phyloP scores from a whole-genome alignment of 2,113 vertebrate species.

The Dasyornis broadbenti region DNA sequence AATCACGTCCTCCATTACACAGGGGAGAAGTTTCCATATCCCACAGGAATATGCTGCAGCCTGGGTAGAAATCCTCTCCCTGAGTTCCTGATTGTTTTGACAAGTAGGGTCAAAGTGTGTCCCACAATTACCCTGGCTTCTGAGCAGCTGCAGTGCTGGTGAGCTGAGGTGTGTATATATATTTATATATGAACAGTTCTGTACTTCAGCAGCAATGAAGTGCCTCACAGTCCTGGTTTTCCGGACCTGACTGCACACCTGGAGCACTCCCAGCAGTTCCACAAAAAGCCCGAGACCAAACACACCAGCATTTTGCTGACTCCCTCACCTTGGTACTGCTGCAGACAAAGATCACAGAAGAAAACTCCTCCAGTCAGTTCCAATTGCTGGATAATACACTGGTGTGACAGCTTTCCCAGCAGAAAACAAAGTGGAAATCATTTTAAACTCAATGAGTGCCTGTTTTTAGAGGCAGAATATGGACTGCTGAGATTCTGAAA shows the following conservation, averaged over 20 bases:
- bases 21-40: not conserved
- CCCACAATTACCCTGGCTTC: not conserved
- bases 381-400: not conserved
- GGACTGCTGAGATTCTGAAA: not conserved
- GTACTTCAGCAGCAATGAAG: not conserved
- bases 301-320: not conserved
- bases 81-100: constrained; percentile 32
- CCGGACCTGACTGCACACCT: not conserved
- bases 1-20: constrained; percentile 24
- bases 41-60: constrained; percentile 4
- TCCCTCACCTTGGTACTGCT: not conserved
- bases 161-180: not conserved
- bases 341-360: not conserved
- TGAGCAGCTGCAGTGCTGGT: not conserved
- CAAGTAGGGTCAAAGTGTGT: not conserved
- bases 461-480: not conserved
- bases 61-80: not conserved
- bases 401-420: not conserved
- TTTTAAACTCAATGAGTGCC: not conserved
- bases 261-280: not conserved
- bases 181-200: not conserved
- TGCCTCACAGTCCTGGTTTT: not conserved
- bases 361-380: not conserved
- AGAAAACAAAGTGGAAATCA: not conserved
- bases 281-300: not conserved